phyloP scores from a whole-genome alignment of 2,113 vertebrate genomes.

The Heptranchias perlo region DNA sequence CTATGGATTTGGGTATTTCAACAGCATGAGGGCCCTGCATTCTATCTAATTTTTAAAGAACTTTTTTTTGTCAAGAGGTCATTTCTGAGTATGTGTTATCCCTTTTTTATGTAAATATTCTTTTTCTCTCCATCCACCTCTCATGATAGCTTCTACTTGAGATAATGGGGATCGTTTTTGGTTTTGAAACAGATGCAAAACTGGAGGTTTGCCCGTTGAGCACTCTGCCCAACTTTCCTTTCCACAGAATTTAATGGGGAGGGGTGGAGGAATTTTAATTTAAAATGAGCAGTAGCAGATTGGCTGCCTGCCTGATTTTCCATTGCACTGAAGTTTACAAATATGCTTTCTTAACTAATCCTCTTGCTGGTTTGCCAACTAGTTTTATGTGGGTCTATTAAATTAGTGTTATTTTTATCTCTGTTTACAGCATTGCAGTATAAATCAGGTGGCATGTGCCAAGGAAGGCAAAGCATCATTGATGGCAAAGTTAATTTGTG shows the following conservation, averaged over 20 bases:
- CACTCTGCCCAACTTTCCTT: too few relatives aligned
- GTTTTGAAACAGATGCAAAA: too few relatives aligned
- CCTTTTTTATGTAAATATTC: not conserved
- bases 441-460: too few relatives aligned
- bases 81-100: not conserved
- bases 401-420: not conserved
- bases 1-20: not conserved
- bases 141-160: not conserved
- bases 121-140: not conserved
- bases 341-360: too few relatives aligned
- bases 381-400: not conserved
- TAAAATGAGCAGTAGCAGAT: not conserved
- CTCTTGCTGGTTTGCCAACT: not conserved
- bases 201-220: too few relatives aligned
- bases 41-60: not conserved
- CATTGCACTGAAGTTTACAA: not conserved
- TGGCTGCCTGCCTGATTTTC: too few relatives aligned
- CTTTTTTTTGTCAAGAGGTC: not conserved
- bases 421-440: not conserved
- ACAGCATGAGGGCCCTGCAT: not conserved
- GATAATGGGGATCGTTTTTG: too few relatives aligned
- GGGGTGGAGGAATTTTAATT: not conserved
- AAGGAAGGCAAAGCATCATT: too few relatives aligned
- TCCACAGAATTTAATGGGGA: not conserved
- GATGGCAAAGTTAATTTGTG: not conserved